Percentiles rank a stretch among this genome's conserved stretches.
These are phyloP conservation scores for Dicrostonyx torquatus DNA, from an alignment of 2,797 vertebrate species.

Conservation along the genomic window DNA sequence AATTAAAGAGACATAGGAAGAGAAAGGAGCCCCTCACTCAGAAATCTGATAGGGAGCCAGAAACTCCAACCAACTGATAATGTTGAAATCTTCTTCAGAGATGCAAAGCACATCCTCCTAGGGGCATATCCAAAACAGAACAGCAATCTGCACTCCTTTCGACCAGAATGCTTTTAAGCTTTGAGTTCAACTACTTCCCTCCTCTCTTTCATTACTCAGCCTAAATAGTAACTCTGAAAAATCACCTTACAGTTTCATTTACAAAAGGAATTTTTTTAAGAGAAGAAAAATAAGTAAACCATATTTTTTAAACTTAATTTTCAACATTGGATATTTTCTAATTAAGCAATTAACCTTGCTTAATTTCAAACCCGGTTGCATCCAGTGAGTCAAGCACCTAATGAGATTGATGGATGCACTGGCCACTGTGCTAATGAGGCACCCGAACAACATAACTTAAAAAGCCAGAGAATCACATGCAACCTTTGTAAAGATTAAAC, in stretches of 20 bases:
- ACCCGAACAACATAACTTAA: not conserved
- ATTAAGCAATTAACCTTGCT: not conserved
- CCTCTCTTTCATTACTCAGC: not conserved
- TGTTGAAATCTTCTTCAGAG: not conserved
- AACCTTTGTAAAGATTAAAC: not conserved
- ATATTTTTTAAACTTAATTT: not conserved
- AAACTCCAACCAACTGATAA: not conserved
- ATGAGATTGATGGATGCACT: not conserved
- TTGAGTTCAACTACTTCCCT: not conserved
- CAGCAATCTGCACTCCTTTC: too few relatives aligned
- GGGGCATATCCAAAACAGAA: not conserved
- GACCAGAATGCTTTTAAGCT: not conserved
- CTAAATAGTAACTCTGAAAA: not conserved
- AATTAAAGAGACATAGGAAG: not conserved
- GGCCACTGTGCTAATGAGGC: not conserved
- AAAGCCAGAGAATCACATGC: not conserved
- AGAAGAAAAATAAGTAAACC: not conserved
- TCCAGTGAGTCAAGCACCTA: not conserved
- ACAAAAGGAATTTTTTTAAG: not conserved
- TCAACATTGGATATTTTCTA: not conserved
- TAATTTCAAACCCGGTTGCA: not conserved
- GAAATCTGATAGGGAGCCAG: not conserved
- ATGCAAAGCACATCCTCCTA: not conserved
- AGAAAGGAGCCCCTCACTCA: not conserved
- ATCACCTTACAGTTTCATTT: not conserved